Evolutionary conservation across 2,888 invertebrate species (phyloP).

Genomic region (Epirrhoe tristata): DNA sequence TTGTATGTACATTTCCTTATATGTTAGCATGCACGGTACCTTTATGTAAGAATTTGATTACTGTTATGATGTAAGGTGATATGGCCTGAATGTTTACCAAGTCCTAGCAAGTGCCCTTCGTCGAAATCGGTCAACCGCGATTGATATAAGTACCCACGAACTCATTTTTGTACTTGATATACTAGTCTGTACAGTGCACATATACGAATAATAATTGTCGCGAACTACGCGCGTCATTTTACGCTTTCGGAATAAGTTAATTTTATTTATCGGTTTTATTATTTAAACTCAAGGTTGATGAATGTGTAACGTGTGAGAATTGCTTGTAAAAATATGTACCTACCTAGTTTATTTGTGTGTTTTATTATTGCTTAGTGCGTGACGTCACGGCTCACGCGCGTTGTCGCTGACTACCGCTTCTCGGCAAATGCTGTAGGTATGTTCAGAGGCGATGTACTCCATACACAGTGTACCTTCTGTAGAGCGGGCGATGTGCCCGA

Average conservation of each 20-base stretch:
- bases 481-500: background rate
- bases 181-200: no score
- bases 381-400: background rate
- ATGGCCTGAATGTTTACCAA: background rate
- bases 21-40: background rate
- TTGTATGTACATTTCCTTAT: constrained; percentile 1
- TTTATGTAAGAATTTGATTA: background rate
- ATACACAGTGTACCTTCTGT: background rate
- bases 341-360: background rate
- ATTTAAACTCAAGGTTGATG: constrained; percentile 12
- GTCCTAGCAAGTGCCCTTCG: background rate
- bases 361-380: background rate
- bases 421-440: background rate
- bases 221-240: no score
- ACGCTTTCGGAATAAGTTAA: no score
- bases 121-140: no score
- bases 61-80: background rate
- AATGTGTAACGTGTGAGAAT: constrained; percentile 13
- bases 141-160: no score
- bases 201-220: no score
- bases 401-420: background rate
- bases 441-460: background rate
- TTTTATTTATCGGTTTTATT: background rate
- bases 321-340: background rate
- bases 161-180: no score